A percentile compares a stretch with the other conserved stretches of the same genome.
Conservation (phyloP, 2,113 vertebrate species). For the Rhizomys pruinosus region DNA sequence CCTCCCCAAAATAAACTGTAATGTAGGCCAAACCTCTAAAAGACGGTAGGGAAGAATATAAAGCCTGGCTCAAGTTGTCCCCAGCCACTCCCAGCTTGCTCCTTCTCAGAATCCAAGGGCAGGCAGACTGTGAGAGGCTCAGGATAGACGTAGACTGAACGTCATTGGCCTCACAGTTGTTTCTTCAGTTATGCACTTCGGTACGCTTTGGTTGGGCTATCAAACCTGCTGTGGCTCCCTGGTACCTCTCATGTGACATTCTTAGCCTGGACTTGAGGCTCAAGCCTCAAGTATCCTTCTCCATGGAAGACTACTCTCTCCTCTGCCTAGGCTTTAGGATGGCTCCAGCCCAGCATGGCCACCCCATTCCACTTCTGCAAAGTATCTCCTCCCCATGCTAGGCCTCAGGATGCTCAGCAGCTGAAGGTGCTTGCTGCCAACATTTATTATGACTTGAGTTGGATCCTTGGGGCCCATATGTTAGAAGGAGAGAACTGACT, state of each 20-base stretch:
- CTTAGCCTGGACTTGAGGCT: not conserved
- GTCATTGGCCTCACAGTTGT: accelerated
- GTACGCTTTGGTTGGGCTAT: not conserved
- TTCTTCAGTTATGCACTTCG: not conserved
- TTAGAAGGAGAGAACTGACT: not conserved
- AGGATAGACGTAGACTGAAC: not conserved
- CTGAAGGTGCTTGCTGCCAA: not conserved
- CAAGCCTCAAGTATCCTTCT: not conserved
- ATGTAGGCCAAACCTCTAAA: constrained; percentile 80
- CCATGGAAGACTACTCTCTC: accelerated
- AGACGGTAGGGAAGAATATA: constrained; percentile 77
- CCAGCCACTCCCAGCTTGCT: constrained; percentile 45
- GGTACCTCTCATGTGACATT: not conserved
- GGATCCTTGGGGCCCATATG: not conserved
- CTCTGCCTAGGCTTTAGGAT: accelerated
- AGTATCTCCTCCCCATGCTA: not conserved
- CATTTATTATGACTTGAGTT: not conserved
- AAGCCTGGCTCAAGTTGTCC: constrained; percentile 68
- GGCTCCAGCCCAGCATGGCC: no score
- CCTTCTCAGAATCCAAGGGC: not conserved
- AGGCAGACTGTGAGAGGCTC: not conserved
- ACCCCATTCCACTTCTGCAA: not conserved
- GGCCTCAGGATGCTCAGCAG: not conserved
- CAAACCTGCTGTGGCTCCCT: no score
- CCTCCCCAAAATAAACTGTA: constrained; percentile 79